phyloP scores from a whole-genome alignment of 1,140 invertebrate genomes.

The Diploscapter pachys region DNA sequence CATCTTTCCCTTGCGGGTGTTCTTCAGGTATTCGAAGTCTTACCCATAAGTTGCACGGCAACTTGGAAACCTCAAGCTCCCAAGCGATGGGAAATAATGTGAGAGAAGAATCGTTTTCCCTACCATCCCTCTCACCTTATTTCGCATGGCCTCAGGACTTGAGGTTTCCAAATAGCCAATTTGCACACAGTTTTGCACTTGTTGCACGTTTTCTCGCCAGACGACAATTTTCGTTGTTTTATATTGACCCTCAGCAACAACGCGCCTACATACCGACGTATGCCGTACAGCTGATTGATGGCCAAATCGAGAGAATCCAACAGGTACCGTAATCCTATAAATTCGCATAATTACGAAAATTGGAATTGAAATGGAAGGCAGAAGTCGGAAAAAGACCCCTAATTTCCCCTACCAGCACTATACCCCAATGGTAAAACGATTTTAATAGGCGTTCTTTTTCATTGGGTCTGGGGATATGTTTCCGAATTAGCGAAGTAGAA shows the following conservation, averaged over 20 bases:
- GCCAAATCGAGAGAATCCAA: slow-evolving; percentile 33
- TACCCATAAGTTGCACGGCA: too few relatives aligned
- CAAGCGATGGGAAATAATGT: too few relatives aligned
- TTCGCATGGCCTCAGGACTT: too few relatives aligned
- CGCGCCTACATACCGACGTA: slow-evolving; percentile 19
- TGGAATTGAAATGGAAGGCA: slow-evolving; percentile 11
- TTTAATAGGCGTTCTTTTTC: slow-evolving; percentile 1
- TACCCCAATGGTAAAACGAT: slow-evolving; percentile 1
- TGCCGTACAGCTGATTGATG: slow-evolving; percentile 37
- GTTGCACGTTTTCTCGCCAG: too few relatives aligned
- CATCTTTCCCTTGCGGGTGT: too few relatives aligned
- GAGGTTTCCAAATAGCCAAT: too few relatives aligned
- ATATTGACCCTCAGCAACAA: slow-evolving; percentile 31
- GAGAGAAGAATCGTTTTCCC: too few relatives aligned
- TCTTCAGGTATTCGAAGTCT: too few relatives aligned
- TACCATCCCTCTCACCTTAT: too few relatives aligned
- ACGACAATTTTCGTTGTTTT: slow-evolving; percentile 1
- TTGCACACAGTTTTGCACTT: too few relatives aligned
- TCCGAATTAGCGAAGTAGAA: too few relatives aligned
- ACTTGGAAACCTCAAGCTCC: too few relatives aligned
- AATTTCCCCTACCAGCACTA: not conserved
- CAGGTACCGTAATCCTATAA: slow-evolving; percentile 12
- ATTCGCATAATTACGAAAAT: not conserved
- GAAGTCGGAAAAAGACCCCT: not conserved
- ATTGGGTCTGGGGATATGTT: not conserved